A percentile compares a stretch with the other conserved stretches of the same genome.
Evolutionary conservation across 1,140 invertebrate species (phyloP).

Genomic region (Argopecten irradians): DNA sequence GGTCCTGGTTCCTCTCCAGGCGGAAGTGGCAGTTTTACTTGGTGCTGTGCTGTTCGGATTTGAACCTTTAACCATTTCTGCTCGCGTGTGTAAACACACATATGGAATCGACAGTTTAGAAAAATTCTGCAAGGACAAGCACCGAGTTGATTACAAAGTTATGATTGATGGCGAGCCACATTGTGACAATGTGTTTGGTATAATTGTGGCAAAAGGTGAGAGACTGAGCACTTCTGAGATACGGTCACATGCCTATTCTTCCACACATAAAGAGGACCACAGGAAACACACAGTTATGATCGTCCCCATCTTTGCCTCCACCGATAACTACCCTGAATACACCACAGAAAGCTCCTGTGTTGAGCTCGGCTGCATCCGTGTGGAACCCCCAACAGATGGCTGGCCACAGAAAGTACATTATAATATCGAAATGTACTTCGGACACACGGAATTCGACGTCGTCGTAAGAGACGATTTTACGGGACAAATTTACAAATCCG

Average conservation of each 20-base stretch:
- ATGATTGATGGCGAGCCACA: background rate
- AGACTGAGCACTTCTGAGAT: background rate
- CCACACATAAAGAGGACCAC: background rate
- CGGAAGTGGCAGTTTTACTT: constrained; percentile 24
- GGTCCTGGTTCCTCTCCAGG: constrained; percentile 32
- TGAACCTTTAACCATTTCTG: constrained; percentile 25
- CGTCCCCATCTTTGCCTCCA: constrained; percentile 12
- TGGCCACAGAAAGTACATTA: constrained; percentile 19
- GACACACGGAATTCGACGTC: constrained; percentile 30
- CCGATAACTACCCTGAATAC: background rate
- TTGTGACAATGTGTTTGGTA: background rate
- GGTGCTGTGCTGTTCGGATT: constrained; percentile 36
- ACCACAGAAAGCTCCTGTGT: background rate
- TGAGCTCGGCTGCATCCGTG: background rate
- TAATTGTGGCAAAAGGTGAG: background rate
- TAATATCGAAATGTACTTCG: constrained; percentile 9
- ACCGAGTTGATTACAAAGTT: background rate
- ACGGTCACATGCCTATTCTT: background rate
- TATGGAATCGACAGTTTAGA: background rate
- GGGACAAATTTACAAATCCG: background rate
- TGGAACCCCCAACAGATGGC: constrained; percentile 2
- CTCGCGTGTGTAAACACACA: constrained; percentile 35
- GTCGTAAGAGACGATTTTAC: background rate
- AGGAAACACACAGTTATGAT: background rate
- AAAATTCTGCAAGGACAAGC: background rate